These are phyloP conservation scores for Dreissena rostriformis DNA, from an alignment of 1,140 invertebrate genomes.

Conservation along the genomic window DNA sequence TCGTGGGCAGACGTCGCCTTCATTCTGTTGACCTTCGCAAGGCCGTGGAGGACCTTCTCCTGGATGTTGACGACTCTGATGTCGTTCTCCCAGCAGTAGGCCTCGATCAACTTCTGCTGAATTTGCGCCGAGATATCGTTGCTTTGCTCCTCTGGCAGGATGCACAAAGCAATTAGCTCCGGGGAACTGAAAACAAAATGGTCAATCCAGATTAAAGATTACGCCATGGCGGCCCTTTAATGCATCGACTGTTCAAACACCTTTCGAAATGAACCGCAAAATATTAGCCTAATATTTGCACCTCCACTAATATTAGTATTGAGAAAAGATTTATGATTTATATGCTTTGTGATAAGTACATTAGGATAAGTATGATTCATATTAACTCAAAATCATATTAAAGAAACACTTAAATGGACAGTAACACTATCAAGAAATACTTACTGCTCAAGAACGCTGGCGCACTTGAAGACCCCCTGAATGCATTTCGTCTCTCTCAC, in stretches of 20 bases:
- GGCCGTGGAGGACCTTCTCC: neutral
- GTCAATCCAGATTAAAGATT: too few relatives aligned
- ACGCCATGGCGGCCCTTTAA: too few relatives aligned
- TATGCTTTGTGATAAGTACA: too few relatives aligned
- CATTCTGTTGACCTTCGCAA: neutral
- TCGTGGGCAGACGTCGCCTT: neutral
- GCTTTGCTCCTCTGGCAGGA: conserved; percentile 65
- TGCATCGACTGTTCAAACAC: neutral
- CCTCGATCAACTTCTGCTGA: conserved; percentile 76
- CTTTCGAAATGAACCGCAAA: neutral
- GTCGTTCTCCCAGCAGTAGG: conserved; percentile 79
- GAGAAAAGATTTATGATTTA: too few relatives aligned
- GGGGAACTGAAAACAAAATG: conserved; percentile 64
- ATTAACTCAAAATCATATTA: too few relatives aligned
- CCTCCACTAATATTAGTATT: too few relatives aligned
- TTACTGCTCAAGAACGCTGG: conserved; percentile 52
- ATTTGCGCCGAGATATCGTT: conserved; percentile 72
- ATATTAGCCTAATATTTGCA: neutral
- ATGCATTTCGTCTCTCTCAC: conserved; percentile 31
- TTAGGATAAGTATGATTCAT: too few relatives aligned
- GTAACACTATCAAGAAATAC: neutral
- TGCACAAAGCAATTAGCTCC: conserved; percentile 74
- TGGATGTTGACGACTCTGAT: conserved; percentile 61
- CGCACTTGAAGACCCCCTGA: conserved; percentile 37
- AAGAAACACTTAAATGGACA: too few relatives aligned